Evolutionary conservation across 1,140 invertebrate species (phyloP).

Genomic region (Euglossa dilemma): DNA sequence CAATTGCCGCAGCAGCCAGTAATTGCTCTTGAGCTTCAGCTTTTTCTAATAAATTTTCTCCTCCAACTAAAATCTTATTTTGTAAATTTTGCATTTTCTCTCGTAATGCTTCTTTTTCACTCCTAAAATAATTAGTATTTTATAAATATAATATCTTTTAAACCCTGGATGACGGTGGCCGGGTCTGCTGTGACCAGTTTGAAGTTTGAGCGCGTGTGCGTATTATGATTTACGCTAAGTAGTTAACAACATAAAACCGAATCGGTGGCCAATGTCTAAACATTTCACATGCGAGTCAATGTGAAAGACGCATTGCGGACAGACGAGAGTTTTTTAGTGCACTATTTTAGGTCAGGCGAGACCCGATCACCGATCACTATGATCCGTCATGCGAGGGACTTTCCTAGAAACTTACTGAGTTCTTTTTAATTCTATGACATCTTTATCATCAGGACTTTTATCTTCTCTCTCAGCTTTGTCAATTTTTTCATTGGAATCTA

Average conservation of each 20-base stretch:
- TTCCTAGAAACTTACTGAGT: constrained; percentile 76
- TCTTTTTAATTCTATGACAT: constrained; percentile 80
- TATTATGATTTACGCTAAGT: too few relatives aligned
- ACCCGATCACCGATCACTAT: too few relatives aligned
- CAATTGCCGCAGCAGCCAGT: constrained; percentile 94
- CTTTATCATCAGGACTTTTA: constrained; percentile 77
- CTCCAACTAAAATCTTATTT: constrained; percentile 98
- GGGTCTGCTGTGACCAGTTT: too few relatives aligned
- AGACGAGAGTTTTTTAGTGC: too few relatives aligned
- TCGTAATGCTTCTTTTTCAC: constrained; percentile 89
- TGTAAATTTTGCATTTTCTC: constrained; percentile 95
- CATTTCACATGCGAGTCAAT: too few relatives aligned
- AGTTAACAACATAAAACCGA: too few relatives aligned
- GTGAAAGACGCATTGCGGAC: too few relatives aligned
- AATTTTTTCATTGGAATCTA: constrained; percentile 73
- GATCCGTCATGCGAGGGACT: too few relatives aligned
- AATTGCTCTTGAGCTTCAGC: constrained; percentile 96
- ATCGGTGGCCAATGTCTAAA: too few relatives aligned
- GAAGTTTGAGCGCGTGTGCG: too few relatives aligned
- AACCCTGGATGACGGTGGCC: too few relatives aligned
- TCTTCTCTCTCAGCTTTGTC: constrained; percentile 79
- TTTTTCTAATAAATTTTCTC: constrained; percentile 98
- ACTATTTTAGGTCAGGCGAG: too few relatives aligned
- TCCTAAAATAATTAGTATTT: constrained; percentile 80
- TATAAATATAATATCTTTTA: background rate